Percentiles rank a stretch among this genome's conserved stretches.
Evolutionary conservation across 2,113 vertebrate species (phyloP).

Genomic region (Porphyrio hochstetteri): DNA sequence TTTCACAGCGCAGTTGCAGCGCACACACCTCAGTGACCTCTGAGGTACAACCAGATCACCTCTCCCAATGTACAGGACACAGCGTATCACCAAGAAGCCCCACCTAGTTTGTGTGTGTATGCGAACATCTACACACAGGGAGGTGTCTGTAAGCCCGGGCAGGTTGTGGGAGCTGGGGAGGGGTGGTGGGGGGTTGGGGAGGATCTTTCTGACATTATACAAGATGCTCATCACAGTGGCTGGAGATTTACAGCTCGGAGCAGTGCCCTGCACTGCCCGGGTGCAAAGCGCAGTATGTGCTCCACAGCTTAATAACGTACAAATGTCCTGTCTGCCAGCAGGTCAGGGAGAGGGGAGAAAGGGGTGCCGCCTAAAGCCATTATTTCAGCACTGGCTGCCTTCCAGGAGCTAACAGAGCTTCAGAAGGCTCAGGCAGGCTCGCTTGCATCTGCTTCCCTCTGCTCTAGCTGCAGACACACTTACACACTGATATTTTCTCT

Average conservation of each 20-base stretch:
- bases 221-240: background rate
- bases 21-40: background rate
- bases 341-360: constrained; percentile 13
- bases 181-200: too few relatives aligned
- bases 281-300: background rate
- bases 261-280: background rate
- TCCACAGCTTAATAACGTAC: background rate
- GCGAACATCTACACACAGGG: background rate
- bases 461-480: background rate
- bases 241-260: background rate
- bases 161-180: background rate
- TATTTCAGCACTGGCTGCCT: constrained; percentile 48
- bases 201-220: background rate
- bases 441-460: constrained; percentile 57
- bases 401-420: constrained; percentile 30
- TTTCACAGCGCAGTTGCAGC: background rate
- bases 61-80: background rate
- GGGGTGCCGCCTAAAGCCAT: background rate
- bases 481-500: background rate
- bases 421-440: background rate
- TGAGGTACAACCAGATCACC: background rate
- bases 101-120: rapidly evolving
- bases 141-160: background rate
- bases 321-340: background rate
- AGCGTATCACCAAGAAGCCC: rapidly evolving